Percentiles rank a stretch among this genome's conserved stretches.
Evolutionary conservation across 2,888 invertebrate species (phyloP).

Genomic region (Amiota minor): DNA sequence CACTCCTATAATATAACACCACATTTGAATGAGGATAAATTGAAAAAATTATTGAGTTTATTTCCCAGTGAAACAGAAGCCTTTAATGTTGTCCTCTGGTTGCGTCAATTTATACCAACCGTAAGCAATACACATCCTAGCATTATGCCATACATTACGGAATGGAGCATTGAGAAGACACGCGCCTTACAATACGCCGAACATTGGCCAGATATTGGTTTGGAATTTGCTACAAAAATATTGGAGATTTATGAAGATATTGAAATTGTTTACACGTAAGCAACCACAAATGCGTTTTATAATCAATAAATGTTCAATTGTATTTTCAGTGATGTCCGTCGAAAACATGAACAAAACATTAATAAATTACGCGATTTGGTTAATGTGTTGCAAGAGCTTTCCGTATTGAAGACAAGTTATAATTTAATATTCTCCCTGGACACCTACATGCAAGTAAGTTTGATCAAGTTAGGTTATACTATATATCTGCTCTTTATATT

Average conservation of each 20-base stretch:
- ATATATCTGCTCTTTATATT: constrained; percentile 1
- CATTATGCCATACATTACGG: constrained; percentile 68
- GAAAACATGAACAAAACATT: constrained; percentile 69
- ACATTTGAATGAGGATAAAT: constrained; percentile 60
- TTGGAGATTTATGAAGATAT: constrained; percentile 69
- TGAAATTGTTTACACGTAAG: constrained; percentile 70
- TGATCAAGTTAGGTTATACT: background rate
- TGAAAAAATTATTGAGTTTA: constrained; percentile 63
- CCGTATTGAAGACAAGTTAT: constrained; percentile 69
- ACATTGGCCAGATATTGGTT: constrained; percentile 72
- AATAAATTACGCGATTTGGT: constrained; percentile 66
- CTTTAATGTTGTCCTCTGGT: constrained; percentile 70
- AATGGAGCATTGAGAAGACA: constrained; percentile 71
- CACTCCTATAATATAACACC: constrained; percentile 69
- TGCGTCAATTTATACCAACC: constrained; percentile 70
- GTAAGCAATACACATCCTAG: constrained; percentile 70
- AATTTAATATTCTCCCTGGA: constrained; percentile 71
- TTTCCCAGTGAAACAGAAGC: constrained; percentile 70
- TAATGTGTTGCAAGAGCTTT: constrained; percentile 68
- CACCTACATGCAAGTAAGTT: constrained; percentile 65
- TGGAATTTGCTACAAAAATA: constrained; percentile 72
- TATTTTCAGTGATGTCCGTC: constrained; percentile 64
- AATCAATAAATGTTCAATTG: background rate
- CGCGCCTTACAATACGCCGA: constrained; percentile 69
- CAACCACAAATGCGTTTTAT: constrained; percentile 18